Percentiles rank a stretch among this genome's conserved stretches.
Conservation (phyloP, 2,113 vertebrate species). For the human region GRCh38 chr6:73548001-73548500, state of each 20-base stretch:
- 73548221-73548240: no score
- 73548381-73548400: neutral
- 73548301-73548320: neutral
- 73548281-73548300: neutral
- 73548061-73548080: neutral
- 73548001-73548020: no score
- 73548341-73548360: no score
- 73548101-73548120: no score
- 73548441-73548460: neutral
- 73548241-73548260: neutral
- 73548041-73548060: neutral
- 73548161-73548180: no score
- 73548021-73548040: no score
- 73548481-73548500: neutral
- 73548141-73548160: no score
- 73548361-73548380: neutral
- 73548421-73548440: neutral
- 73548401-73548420: neutral
- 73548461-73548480: neutral
- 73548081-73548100: no score
- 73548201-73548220: no score
- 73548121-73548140: no score
- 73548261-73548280: neutral
- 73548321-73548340: no score
- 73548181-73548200: no score